Conservation (phyloP, 2,113 vertebrate species). For the Brachypodius melanocephalos region DNA sequence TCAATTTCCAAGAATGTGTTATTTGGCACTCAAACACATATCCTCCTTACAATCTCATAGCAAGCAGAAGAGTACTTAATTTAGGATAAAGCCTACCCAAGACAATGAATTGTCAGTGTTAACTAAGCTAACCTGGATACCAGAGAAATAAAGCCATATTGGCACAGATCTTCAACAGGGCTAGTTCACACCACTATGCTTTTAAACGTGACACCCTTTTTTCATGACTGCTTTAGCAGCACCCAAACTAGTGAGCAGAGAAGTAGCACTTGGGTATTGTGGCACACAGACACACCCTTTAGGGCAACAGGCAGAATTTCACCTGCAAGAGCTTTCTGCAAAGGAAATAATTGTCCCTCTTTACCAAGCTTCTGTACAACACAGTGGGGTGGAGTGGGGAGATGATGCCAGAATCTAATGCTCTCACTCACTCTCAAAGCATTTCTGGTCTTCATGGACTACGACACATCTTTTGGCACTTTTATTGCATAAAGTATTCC, state of each 20-base stretch:
- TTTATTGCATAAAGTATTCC: not conserved
- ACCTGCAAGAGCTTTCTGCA: not conserved
- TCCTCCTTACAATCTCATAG: not conserved
- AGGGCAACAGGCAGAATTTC: not conserved
- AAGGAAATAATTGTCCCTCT: not conserved
- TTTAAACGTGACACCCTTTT: not conserved
- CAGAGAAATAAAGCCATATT: not conserved
- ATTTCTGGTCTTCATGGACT: not conserved
- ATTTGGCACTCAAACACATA: not conserved
- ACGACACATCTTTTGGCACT: not conserved
- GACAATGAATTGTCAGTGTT: not conserved
- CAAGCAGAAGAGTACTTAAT: not conserved
- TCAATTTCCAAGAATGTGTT: not conserved
- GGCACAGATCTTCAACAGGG: not conserved
- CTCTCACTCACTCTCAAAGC: not conserved
- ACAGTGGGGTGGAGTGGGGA: not conserved
- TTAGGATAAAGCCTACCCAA: not conserved
- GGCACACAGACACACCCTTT: not conserved
- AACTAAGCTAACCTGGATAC: not conserved
- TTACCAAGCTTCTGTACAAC: not conserved
- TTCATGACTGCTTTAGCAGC: not conserved
- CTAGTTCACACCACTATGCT: not conserved
- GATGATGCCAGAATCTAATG: not conserved
- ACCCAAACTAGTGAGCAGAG: not conserved
- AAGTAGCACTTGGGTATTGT: not conserved